Conservation (phyloP, 2,797 vertebrate genomes). For the Danio aesculapii region DNA sequence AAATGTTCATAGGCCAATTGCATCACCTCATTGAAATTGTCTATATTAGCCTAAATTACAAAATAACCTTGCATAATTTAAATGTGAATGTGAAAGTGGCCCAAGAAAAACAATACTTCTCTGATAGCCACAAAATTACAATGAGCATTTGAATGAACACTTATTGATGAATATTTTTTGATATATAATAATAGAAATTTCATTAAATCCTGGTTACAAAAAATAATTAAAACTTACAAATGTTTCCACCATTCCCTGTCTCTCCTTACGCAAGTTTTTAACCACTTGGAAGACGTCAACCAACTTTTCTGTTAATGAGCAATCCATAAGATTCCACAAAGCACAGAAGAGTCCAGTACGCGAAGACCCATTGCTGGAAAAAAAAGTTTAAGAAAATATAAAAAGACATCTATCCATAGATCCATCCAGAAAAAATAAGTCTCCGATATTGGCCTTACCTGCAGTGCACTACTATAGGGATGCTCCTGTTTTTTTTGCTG, state of each 20-base stretch:
- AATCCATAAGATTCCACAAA: conserved; percentile 90
- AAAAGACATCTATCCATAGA: background rate
- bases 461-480: conserved; percentile 87
- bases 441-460: conserved; percentile 74
- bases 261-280: conserved; percentile 88
- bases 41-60: no score
- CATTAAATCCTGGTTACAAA: no score
- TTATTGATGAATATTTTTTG: no score
- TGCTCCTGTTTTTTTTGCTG: conserved; percentile 61
- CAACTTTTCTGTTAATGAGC: conserved; percentile 87
- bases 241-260: conserved; percentile 81
- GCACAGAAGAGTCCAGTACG: conserved; percentile 89
- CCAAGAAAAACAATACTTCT: no score
- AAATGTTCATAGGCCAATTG: no score
- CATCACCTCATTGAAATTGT: no score
- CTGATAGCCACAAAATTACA: no score
- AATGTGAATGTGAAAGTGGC: no score
- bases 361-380: conserved; percentile 86
- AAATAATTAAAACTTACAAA: conserved; percentile 78
- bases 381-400: background rate
- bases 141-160: no score
- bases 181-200: no score
- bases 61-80: no score
- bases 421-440: background rate
- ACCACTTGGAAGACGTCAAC: conserved; percentile 92